Percentiles rank a stretch among this genome's conserved stretches.
These are phyloP conservation scores for Lydus trimaculatus DNA, from an alignment of 2,888 invertebrate species.

Conservation along the genomic window DNA sequence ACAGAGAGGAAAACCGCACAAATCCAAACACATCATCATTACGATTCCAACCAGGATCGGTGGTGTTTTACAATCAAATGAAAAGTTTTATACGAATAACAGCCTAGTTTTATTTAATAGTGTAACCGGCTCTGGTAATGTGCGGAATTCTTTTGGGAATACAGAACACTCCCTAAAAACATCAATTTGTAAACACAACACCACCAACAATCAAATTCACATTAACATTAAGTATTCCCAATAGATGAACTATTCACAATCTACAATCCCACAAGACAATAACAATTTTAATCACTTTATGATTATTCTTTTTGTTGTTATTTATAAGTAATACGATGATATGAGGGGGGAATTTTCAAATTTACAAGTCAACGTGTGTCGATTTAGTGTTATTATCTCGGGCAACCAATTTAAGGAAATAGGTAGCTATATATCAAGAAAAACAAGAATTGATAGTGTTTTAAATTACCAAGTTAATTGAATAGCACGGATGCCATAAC, in stretches of 20 bases:
- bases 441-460: conserved; percentile 34
- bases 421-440: conserved; percentile 38
- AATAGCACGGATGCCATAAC: conserved; percentile 40
- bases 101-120: not conserved
- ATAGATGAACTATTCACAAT: not conserved
- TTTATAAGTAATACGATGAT: not conserved
- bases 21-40: not conserved
- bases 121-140: not conserved
- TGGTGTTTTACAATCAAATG: no score
- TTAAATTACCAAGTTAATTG: conserved; percentile 40
- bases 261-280: not conserved
- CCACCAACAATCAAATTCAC: not conserved
- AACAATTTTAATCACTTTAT: not conserved
- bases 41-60: not conserved
- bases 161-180: not conserved
- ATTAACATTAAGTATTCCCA: not conserved
- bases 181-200: not conserved
- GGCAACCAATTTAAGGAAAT: conserved; percentile 37
- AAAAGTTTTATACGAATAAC: no score
- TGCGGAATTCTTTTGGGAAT: conserved; percentile 23
- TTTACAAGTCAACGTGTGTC: not conserved
- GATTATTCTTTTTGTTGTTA: not conserved
- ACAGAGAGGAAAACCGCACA: conserved; percentile 27
- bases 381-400: conserved; percentile 30
- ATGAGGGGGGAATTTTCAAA: not conserved